Evolutionary conservation across 2,888 invertebrate genomes (phyloP), one percentile per base, ranked within the genome.

Genomic region (Oligia latruncula): DNA sequence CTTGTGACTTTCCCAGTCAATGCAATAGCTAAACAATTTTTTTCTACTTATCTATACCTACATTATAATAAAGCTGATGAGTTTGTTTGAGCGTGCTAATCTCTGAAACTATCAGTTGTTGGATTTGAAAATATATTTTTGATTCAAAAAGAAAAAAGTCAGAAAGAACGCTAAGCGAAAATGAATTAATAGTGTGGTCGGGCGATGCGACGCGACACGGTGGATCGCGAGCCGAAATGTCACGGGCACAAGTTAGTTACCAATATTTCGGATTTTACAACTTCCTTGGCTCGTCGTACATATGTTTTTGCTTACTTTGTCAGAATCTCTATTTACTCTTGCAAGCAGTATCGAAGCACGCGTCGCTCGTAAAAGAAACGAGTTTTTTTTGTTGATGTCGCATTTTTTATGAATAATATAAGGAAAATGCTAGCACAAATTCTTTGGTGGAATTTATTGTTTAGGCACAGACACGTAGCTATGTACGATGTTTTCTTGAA

Each of bases 361-460:
- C n/a, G 49, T 78, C 64, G 35, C 70, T 43, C 83, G 70, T 84
- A 84, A 84, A 87, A 23, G 40, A 29, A 78, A 78, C 43, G 66
- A 58, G 58, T 20, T 46, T 75, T 17, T n/a, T 52, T 55, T 55
- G 29, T 68, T 77, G 62, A 74, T 77, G 68, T 70, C 55, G 46
- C 64, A 70, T 67, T 84, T 68, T 83, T 83, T 83, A 78, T 84
- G 83, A 82, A 75, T 83, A 75, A 75, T 73, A 74, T 74, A 74
- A 86, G 83, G 46, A 72, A 77, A 64, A 43, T 23, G 60, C 15
- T 29, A 20, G 2, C 23, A n/a, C 23, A 55, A 64, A 71, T 58
- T 64, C 52, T 46, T 40, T 58, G 6, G 29, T n/a, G 23, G 52
- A 52, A 52, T 55, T 80, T 73, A 60, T 60, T 55, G 35, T 20